phyloP scores from a whole-genome alignment of 2,797 vertebrate species.

The Gymnocypris eckloni region DNA sequence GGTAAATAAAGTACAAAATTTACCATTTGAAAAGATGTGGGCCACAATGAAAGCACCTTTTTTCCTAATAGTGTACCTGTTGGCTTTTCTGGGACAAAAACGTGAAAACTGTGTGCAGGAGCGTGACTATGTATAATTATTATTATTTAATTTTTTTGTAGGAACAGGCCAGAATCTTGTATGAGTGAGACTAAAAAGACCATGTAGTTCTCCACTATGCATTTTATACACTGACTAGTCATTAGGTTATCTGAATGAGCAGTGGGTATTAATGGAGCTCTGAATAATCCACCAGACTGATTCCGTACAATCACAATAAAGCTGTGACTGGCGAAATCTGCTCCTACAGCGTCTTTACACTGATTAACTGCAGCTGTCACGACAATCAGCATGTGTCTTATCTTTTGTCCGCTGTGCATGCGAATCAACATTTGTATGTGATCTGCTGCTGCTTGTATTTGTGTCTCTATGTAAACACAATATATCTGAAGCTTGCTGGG shows the following conservation, averaged over 20 bases:
- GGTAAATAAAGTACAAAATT: neutral
- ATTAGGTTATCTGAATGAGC: neutral
- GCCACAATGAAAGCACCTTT: neutral
- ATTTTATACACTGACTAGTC: neutral
- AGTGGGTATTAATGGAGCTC: neutral
- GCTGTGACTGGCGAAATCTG: neutral
- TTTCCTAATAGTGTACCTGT: neutral
- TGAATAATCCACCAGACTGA: neutral
- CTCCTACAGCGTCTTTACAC: neutral
- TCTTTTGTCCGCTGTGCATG: conserved; percentile 2
- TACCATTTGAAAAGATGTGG: neutral
- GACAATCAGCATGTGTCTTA: conserved; percentile 2
- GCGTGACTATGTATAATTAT: no score
- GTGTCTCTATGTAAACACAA: neutral
- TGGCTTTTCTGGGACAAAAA: neutral
- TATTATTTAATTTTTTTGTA: neutral
- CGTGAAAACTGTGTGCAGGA: neutral
- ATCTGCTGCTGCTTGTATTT: neutral
- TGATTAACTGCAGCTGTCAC: neutral
- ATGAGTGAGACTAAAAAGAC: neutral
- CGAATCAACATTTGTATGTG: conserved; percentile 1
- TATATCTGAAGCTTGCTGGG: neutral
- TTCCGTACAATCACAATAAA: neutral
- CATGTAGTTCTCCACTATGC: neutral
- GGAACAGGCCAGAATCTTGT: neutral